Conservation (phyloP, 2,113 vertebrate genomes). For the Acanthisitta chloris region DNA sequence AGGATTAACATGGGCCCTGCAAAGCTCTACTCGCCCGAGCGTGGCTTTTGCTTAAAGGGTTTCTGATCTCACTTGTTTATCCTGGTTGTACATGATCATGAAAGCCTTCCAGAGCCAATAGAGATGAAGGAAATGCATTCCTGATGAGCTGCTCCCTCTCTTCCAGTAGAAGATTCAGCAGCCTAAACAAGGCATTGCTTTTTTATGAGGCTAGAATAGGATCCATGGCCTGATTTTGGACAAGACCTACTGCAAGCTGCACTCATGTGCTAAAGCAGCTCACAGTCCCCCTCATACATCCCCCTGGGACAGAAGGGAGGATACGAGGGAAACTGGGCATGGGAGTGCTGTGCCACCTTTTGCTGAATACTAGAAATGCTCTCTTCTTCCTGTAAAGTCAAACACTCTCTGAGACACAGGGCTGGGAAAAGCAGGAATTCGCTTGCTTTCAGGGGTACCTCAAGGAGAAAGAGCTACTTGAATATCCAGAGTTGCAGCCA, state of each 20-base stretch:
- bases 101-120: not conserved
- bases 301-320: not conserved
- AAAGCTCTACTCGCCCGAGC: not conserved
- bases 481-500: not conserved
- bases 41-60: not conserved
- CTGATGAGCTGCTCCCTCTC: not conserved
- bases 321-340: not conserved
- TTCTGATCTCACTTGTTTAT: conserved; percentile 27
- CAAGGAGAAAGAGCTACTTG: not conserved
- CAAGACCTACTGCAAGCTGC: not conserved
- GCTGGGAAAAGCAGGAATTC: not conserved
- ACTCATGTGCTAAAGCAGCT: fast-evolving
- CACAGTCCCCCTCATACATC: too few species aligned
- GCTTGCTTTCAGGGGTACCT: not conserved
- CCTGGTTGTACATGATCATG: not conserved
- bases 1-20: not conserved
- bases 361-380: not conserved
- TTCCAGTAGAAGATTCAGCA: not conserved
- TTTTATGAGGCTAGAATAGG: not conserved
- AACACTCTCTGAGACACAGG: not conserved
- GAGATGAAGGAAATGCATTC: not conserved
- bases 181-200: not conserved
- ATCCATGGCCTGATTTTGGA: not conserved
- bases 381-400: not conserved
- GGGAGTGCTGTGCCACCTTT: not conserved